These are phyloP conservation scores for Microctenopoma lineatum DNA, from an alignment of 2,797 vertebrate genomes.

Conservation along the genomic window DNA sequence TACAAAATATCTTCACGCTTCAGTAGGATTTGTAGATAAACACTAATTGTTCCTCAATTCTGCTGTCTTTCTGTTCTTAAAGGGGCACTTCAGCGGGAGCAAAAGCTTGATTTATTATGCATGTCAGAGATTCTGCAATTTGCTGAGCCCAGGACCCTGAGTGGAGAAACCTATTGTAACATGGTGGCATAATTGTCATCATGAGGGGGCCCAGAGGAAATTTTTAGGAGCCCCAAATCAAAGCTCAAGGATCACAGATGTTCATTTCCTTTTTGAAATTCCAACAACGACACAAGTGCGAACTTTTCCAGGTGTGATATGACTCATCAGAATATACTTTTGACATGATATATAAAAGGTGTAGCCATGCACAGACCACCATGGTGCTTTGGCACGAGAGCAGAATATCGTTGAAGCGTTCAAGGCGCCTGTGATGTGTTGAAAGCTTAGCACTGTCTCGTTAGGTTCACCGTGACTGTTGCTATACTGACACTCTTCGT, in stretches of 20 bases:
- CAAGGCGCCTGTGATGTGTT: conserved; percentile 27
- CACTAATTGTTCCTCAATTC: conserved; percentile 58
- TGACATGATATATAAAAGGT: not conserved
- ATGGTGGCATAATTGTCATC: conserved; percentile 12
- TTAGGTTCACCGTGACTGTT: conserved; percentile 12
- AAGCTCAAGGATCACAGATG: conserved; percentile 2
- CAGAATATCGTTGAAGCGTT: conserved; percentile 14
- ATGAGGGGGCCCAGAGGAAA: conserved; percentile 10
- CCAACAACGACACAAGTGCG: not conserved
- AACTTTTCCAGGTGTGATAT: not conserved
- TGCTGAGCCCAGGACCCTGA: conserved; percentile 23
- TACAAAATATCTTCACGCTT: conserved; percentile 56
- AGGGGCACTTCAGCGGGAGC: conserved; percentile 49
- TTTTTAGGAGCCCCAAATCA: conserved; percentile 6
- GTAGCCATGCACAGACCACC: not conserved
- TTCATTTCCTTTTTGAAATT: not conserved
- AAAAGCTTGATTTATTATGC: conserved; percentile 55
- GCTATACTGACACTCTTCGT: conserved; percentile 21
- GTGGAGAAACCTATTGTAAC: conserved; percentile 20
- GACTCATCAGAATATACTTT: not conserved
- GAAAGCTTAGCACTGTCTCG: conserved; percentile 7
- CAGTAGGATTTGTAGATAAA: conserved; percentile 55
- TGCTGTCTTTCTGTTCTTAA: conserved; percentile 50
- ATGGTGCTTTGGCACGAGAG: not conserved
- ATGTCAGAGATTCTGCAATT: conserved; percentile 44